Conservation (phyloP, 2,113 vertebrate genomes). For the Stigmatopora argus region DNA sequence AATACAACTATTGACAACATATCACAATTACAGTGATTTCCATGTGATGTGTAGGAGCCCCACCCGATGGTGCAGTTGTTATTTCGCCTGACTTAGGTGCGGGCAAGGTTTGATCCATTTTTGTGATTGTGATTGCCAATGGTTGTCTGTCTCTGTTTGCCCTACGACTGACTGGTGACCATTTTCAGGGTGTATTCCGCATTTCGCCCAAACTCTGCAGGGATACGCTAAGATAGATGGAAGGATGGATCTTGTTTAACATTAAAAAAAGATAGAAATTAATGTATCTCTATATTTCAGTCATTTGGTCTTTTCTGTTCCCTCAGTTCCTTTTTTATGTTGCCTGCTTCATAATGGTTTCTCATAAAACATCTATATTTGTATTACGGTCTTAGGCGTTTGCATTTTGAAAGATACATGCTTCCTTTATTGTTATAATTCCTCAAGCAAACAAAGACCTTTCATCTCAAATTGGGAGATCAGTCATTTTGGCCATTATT, state of each 20-base stretch:
- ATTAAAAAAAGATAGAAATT: too few relatives aligned
- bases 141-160: background rate
- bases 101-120: too few relatives aligned
- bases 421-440: background rate
- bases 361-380: background rate
- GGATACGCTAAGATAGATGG: too few relatives aligned
- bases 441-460: constrained; percentile 1
- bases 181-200: too few relatives aligned
- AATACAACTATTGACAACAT: constrained; percentile 35
- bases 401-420: background rate
- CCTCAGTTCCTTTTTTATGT: too few relatives aligned
- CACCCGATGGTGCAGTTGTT: constrained; percentile 2
- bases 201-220: too few relatives aligned
- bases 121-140: background rate
- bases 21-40: constrained; percentile 14
- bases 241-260: too few relatives aligned
- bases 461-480: background rate
- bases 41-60: constrained; percentile 22
- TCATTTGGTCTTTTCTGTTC: too few relatives aligned
- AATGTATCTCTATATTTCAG: too few relatives aligned
- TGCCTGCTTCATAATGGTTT: background rate
- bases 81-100: too few relatives aligned
- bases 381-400: background rate
- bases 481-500: background rate
- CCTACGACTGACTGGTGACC: too few relatives aligned